Evolutionary conservation across 2,113 vertebrate species (phyloP).

Genomic region (Dasyurus viverrinus): DNA sequence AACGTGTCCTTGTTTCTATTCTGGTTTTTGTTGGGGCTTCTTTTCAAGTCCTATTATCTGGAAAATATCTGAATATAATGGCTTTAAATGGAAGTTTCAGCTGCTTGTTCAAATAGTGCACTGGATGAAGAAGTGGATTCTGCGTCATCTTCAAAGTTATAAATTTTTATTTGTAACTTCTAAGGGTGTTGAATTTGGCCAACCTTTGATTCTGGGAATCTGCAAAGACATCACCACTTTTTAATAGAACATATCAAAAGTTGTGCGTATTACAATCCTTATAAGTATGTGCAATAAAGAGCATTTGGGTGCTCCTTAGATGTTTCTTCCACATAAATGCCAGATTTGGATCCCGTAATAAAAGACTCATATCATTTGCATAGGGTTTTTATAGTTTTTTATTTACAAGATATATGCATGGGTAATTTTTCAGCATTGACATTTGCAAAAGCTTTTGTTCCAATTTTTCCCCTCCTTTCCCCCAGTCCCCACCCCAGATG

Average conservation of each 20-base stretch:
- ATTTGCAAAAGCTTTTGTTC: too few species aligned
- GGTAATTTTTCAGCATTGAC: too few species aligned
- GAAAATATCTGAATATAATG: constrained; percentile 58
- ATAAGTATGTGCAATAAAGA: background rate
- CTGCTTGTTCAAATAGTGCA: constrained; percentile 59
- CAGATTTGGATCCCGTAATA: background rate
- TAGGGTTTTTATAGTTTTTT: background rate
- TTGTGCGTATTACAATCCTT: background rate
- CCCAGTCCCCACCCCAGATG: too few species aligned
- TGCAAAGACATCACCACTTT: background rate
- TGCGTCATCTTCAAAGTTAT: constrained; percentile 48
- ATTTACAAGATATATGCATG: too few species aligned
- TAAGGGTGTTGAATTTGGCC: constrained; percentile 7
- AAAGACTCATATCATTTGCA: background rate
- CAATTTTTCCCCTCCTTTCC: too few species aligned
- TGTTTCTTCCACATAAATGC: background rate
- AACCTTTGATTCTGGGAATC: background rate
- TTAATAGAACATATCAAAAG: constrained; percentile 12
- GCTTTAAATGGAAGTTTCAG: constrained; percentile 62
- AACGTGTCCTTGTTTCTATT: constrained; percentile 52
- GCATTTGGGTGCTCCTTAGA: background rate
- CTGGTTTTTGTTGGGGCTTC: constrained; percentile 46
- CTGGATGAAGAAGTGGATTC: constrained; percentile 52
- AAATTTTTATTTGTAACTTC: constrained; percentile 55
- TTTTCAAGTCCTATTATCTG: constrained; percentile 49